These are phyloP conservation scores for Cynaeus angustus DNA, from an alignment of 2,888 invertebrate species.

Conservation along the genomic window DNA sequence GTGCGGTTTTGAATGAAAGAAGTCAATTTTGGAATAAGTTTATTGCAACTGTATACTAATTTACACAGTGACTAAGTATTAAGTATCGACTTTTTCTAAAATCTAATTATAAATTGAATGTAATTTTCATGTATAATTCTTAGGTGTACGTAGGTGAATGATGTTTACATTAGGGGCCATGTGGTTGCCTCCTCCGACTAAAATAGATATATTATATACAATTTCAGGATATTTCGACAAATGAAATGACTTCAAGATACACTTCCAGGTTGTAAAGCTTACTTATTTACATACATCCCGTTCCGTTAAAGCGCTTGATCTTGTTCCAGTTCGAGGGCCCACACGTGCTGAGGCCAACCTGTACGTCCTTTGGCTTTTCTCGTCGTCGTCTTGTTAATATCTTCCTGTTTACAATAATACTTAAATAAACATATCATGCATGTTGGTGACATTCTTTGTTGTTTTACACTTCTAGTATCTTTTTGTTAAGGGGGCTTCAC, in stretches of 20 bases:
- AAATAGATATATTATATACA: constrained; percentile 71
- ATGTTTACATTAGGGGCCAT: constrained; percentile 70
- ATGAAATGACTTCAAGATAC: constrained; percentile 65
- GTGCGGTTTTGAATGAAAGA: neutral
- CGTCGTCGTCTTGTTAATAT: constrained; percentile 64
- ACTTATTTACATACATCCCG: constrained; percentile 53
- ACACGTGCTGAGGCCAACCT: constrained; percentile 98
- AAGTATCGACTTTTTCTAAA: constrained; percentile 59
- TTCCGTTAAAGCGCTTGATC: constrained; percentile 73
- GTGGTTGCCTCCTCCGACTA: constrained; percentile 65
- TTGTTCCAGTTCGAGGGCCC: constrained; percentile 90
- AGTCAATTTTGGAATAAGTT: constrained; percentile 16
- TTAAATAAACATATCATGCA: constrained; percentile 48
- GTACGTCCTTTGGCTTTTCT: constrained; percentile 87
- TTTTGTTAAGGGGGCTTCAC: neutral
- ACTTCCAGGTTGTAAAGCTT: constrained; percentile 65
- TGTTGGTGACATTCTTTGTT: constrained; percentile 8
- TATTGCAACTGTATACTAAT: constrained; percentile 34
- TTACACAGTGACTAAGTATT: constrained; percentile 17
- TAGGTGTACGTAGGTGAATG: constrained; percentile 68
- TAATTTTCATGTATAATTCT: constrained; percentile 67
- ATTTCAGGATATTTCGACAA: constrained; percentile 69
- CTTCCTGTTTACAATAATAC: constrained; percentile 67
- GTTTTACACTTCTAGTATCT: neutral
- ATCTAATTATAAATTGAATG: constrained; percentile 65